Conservation (phyloP, 2,113 vertebrate genomes). For the Eptesicus fuscus region DNA sequence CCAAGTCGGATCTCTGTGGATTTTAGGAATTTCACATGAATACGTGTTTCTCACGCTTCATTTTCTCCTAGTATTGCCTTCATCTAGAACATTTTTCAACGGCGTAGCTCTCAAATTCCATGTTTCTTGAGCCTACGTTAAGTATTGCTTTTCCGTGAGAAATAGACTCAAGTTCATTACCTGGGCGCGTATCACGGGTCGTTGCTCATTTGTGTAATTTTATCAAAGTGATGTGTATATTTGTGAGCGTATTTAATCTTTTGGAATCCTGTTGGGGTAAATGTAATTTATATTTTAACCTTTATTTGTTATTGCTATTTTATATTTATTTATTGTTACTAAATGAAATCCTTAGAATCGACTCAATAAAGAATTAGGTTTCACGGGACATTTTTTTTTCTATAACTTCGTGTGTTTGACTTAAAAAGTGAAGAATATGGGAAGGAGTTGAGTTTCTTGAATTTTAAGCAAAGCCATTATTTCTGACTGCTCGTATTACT, state of each 20-base stretch:
- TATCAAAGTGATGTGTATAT: background rate
- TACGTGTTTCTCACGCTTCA: background rate
- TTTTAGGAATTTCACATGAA: background rate
- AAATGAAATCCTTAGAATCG: background rate
- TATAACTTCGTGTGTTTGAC: background rate
- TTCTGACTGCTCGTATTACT: background rate
- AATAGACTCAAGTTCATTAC: background rate
- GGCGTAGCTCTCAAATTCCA: background rate
- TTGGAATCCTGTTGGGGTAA: background rate
- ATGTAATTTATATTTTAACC: background rate
- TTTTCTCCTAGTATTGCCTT: background rate
- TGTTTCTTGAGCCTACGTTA: background rate
- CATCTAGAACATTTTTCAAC: background rate
- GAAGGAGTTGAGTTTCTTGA: background rate
- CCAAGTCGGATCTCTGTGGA: background rate
- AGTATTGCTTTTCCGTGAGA: background rate
- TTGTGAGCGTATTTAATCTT: background rate
- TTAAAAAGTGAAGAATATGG: background rate
- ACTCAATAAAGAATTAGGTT: background rate
- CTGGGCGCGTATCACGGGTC: rapidly evolving
- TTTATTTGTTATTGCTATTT: background rate
- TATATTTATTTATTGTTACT: background rate
- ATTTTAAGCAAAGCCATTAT: background rate
- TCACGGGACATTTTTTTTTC: background rate
- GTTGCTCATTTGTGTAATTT: background rate